Conservation (phyloP, 2,113 vertebrate genomes). For the Daphoenositta chrysoptera region DNA sequence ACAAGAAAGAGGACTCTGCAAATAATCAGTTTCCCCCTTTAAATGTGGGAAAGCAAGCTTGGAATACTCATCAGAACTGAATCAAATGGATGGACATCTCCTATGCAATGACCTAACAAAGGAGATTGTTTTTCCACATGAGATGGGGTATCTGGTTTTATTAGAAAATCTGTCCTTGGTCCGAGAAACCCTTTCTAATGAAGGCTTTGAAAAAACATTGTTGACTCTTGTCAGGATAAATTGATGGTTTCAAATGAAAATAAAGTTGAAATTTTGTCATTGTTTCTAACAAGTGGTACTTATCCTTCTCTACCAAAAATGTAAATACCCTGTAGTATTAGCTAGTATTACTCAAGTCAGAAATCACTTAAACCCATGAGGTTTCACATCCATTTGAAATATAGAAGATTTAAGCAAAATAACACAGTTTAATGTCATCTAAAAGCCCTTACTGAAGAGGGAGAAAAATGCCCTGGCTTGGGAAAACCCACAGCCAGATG, state of each 20-base stretch:
- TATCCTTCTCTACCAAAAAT: background rate
- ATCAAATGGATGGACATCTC: background rate
- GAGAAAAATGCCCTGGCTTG: background rate
- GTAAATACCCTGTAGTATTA: background rate
- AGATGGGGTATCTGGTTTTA: background rate
- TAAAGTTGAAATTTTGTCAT: background rate
- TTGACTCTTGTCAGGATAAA: background rate
- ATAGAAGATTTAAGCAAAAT: background rate
- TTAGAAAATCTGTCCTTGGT: background rate
- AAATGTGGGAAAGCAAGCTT: background rate
- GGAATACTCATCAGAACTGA: background rate
- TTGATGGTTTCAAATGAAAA: background rate
- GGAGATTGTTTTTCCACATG: fast-evolving
- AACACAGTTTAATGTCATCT: background rate
- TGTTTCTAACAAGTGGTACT: background rate
- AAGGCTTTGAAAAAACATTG: background rate
- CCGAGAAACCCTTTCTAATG: background rate
- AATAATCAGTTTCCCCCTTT: background rate
- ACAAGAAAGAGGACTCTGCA: background rate
- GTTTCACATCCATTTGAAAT: background rate
- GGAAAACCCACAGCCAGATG: background rate
- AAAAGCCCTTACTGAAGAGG: background rate
- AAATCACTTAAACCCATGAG: background rate
- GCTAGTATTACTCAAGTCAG: background rate
- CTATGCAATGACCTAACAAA: background rate